A percentile compares a stretch with the other conserved stretches of the same genome.
phyloP scores from a whole-genome alignment of 2,113 vertebrate species.

The Rhagologus leucostigma region DNA sequence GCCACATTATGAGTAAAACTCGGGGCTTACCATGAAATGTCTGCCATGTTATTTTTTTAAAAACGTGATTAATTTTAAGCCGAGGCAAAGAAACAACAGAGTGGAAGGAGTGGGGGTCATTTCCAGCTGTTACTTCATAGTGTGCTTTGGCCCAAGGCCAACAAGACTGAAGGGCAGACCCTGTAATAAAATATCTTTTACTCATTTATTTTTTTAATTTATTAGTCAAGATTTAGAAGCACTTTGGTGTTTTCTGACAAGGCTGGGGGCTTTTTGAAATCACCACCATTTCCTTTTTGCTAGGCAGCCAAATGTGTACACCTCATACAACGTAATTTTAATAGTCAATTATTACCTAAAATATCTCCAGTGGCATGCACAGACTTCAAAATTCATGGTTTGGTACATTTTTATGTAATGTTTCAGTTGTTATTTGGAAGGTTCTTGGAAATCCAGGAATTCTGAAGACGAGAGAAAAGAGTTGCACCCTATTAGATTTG shows the following conservation, averaged over 20 bases:
- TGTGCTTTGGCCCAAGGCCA: slow-evolving; percentile 57
- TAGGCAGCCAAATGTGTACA: neutral
- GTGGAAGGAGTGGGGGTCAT: slow-evolving; percentile 51
- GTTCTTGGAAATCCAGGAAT: neutral
- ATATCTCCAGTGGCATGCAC: neutral
- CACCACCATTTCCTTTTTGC: neutral
- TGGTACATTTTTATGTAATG: neutral
- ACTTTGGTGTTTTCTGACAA: slow-evolving; percentile 3
- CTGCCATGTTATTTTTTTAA: neutral
- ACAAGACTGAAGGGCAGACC: slow-evolving; percentile 51
- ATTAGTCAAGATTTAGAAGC: slow-evolving; percentile 30
- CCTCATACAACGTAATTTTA: neutral
- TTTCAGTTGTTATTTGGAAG: neutral
- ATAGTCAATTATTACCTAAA: neutral
- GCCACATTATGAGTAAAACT: slow-evolving; percentile 15
- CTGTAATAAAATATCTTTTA: slow-evolving; percentile 61
- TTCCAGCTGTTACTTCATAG: slow-evolving; percentile 60
- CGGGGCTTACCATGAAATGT: neutral
- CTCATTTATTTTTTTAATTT: neutral
- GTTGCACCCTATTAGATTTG: fast-evolving
- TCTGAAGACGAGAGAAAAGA: neutral
- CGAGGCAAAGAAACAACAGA: slow-evolving; percentile 59
- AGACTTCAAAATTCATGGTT: neutral
- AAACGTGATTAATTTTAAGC: slow-evolving; percentile 62
- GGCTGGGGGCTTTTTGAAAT: slow-evolving; percentile 5